Percentiles rank a stretch among this genome's conserved stretches.
These are phyloP conservation scores for Decapterus maruadsi DNA, from an alignment of 2,797 vertebrate genomes.

Conservation along the genomic window DNA sequence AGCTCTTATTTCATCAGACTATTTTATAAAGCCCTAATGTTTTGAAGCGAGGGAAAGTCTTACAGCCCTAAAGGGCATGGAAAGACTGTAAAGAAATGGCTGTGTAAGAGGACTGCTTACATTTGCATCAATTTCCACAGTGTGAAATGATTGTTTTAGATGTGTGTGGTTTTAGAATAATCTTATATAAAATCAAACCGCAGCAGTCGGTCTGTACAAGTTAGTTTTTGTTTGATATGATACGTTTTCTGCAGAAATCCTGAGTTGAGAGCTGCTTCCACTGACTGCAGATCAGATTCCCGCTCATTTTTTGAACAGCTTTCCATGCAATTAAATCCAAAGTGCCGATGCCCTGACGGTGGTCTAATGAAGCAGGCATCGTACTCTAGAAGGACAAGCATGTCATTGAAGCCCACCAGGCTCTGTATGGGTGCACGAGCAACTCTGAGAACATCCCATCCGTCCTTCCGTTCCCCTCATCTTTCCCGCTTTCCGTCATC, in stretches of 20 bases:
- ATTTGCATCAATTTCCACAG: slow-evolving; percentile 21
- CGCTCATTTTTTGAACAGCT: neutral
- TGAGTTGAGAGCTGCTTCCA: slow-evolving; percentile 19
- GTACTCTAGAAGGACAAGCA: slow-evolving; percentile 47
- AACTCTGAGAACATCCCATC: slow-evolving; percentile 41
- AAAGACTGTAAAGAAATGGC: slow-evolving; percentile 32
- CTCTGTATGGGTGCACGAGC: slow-evolving; percentile 37
- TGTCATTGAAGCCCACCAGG: slow-evolving; percentile 53
- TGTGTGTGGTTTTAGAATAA: neutral
- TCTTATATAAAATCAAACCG: neutral
- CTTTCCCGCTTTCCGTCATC: slow-evolving; percentile 54
- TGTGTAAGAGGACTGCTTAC: neutral
- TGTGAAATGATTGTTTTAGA: neutral
- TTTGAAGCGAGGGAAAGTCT: slow-evolving; percentile 48
- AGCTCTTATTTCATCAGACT: slow-evolving; percentile 41
- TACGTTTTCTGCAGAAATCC: slow-evolving; percentile 9
- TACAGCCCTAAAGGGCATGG: slow-evolving; percentile 17
- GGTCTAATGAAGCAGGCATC: slow-evolving; percentile 51
- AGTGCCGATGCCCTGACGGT: neutral
- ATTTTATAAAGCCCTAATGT: slow-evolving; percentile 65
- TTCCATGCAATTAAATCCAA: slow-evolving; percentile 54
- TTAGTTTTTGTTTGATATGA: slow-evolving; percentile 24
- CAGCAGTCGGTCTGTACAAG: neutral
- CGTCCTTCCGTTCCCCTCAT: slow-evolving; percentile 26
- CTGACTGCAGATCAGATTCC: slow-evolving; percentile 27